phyloP scores from a whole-genome alignment of 2,797 vertebrate species.

The Borostomias antarcticus region DNA sequence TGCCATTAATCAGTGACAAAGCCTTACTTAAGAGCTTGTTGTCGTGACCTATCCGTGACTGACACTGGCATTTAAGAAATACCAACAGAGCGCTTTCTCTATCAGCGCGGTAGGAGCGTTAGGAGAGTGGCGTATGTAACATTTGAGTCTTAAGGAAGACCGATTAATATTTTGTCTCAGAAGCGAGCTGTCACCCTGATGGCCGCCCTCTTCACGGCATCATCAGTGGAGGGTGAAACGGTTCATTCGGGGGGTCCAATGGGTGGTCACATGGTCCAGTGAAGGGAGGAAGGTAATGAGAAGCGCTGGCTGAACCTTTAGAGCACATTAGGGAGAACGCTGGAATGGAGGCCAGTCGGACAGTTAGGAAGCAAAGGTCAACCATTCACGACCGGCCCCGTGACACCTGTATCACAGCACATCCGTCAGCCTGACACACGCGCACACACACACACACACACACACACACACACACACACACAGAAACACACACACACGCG shows the following conservation, averaged over 20 bases:
- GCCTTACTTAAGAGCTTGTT: constrained; percentile 77
- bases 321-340: constrained; percentile 23
- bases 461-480: background rate
- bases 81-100: constrained; percentile 59
- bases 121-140: constrained; percentile 31
- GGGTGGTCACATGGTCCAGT: constrained; percentile 65
- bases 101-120: constrained; percentile 48
- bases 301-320: constrained; percentile 31
- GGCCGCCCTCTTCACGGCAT: constrained; percentile 54
- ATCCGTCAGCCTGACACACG: constrained; percentile 56
- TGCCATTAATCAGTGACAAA: constrained; percentile 79
- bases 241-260: constrained; percentile 62
- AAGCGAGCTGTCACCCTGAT: constrained; percentile 62
- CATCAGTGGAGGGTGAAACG: constrained; percentile 57
- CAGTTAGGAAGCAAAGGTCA: constrained; percentile 57
- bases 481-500: background rate
- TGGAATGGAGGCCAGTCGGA: constrained; percentile 19
- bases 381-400: constrained; percentile 42
- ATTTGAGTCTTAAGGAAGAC: constrained; percentile 54
- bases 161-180: constrained; percentile 66
- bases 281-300: constrained; percentile 5
- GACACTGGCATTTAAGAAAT: constrained; percentile 81
- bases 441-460: constrained; percentile 52
- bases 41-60: constrained; percentile 79
- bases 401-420: constrained; percentile 42